Base-by-base conservation (phyloP, 2,888 invertebrate species). In the Folsomia manolachei region DNA sequence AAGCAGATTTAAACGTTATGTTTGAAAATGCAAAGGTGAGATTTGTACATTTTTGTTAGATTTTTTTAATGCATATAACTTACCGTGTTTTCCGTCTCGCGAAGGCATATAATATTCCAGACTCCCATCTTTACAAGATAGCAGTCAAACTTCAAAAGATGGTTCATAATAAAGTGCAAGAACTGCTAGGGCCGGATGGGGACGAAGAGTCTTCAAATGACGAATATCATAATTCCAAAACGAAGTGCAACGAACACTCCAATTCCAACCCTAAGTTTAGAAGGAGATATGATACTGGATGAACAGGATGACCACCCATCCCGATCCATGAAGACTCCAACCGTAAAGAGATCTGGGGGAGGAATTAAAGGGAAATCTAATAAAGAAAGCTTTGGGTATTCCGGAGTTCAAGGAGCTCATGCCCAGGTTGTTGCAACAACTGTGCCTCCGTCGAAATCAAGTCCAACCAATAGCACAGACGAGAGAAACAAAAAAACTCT, bases 1-100 rank as follows among this genome's bases (percentile, higher is more conserved):
- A 95, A 0, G 91, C 91, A 0, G 98, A 99, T 83, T 88, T 99
- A 87, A 95, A 95, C 83, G 89, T 96, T 65, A 95, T 98, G 91
- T 94, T 98, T 84, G 95, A 96, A 83, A 99, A 99, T 85, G 98
- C 98, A 14, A n/a, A n/a, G n/a, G n/a, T n/a, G n/a, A n/a, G n/a
- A n/a, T n/a, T n/a, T n/a, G n/a, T n/a, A n/a, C n/a, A n/a, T n/a
- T n/a, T n/a, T n/a, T n/a, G n/a, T n/a, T n/a, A n/a, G n/a, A n/a
- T n/a, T n/a, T n/a, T n/a, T n/a, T n/a, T n/a, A n/a, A n/a, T n/a
- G n/a, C n/a, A n/a, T n/a, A n/a, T n/a, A n/a, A n/a, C n/a, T n/a
- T n/a, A n/a, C n/a, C n/a, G n/a, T n/a, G n/a, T n/a, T n/a, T n/a
- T n/a, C n/a, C n/a, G n/a, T n/a, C n/a, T n/a, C n/a, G n/a, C n/a